Evolutionary conservation across 2,797 vertebrate genomes (phyloP).

Genomic region (Gallirallus australis): DNA sequence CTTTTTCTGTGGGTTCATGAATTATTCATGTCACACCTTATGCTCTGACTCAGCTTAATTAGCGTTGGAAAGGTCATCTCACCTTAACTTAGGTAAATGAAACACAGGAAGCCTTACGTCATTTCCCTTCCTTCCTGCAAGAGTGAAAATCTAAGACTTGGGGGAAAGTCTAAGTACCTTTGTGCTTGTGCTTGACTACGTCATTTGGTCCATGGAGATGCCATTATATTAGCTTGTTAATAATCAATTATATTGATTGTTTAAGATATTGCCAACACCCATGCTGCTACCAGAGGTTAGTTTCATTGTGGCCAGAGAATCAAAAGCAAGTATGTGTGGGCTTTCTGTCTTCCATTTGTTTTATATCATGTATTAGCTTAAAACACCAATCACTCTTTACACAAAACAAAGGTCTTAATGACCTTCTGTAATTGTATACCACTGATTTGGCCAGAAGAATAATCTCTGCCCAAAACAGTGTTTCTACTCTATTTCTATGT

Average conservation of each 20-base stretch:
- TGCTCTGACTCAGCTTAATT: slow-evolving; percentile 10
- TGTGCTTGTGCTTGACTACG: background rate
- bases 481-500: background rate
- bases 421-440: background rate
- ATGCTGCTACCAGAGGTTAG: background rate
- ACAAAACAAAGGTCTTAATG: background rate
- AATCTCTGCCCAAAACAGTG: background rate
- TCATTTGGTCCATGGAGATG: background rate
- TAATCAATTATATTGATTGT: background rate
- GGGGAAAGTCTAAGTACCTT: background rate
- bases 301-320: background rate
- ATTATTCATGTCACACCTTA: background rate
- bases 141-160: background rate
- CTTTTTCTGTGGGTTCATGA: background rate
- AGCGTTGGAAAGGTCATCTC: background rate
- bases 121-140: background rate
- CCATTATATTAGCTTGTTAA: background rate
- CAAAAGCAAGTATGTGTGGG: background rate
- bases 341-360: background rate
- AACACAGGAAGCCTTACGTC: background rate
- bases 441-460: background rate
- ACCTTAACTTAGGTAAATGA: background rate
- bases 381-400: background rate
- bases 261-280: background rate
- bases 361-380: background rate